These are phyloP conservation scores for Chaetops frenatus DNA, from an alignment of 2,113 vertebrate genomes.

Conservation along the genomic window DNA sequence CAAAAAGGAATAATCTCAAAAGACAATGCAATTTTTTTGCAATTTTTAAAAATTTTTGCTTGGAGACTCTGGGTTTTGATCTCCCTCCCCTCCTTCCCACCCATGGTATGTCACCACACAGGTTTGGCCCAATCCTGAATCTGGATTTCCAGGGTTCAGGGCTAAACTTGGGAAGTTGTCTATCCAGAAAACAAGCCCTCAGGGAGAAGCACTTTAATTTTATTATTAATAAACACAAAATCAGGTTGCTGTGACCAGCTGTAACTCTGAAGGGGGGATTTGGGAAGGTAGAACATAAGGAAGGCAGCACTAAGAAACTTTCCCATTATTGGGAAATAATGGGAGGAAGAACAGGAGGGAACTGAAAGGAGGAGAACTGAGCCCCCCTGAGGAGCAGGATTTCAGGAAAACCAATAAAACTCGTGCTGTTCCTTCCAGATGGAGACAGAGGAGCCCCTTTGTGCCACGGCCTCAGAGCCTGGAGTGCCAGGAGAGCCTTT, in stretches of 20 bases:
- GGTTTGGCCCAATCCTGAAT: background rate
- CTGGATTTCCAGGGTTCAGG: background rate
- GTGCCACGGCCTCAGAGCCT: constrained; percentile 7
- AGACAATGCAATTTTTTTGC: background rate
- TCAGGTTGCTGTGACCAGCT: background rate
- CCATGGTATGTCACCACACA: background rate
- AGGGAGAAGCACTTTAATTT: background rate
- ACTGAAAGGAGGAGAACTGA: background rate
- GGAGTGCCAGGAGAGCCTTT: constrained; percentile 14
- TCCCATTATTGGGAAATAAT: no score
- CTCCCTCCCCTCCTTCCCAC: background rate
- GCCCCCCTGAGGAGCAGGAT: background rate
- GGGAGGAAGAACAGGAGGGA: background rate
- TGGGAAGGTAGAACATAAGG: background rate
- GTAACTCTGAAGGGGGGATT: background rate
- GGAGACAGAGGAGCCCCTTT: constrained; percentile 23
- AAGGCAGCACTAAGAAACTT: background rate
- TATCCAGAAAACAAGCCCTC: background rate
- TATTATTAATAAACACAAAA: background rate
- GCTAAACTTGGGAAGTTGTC: background rate
- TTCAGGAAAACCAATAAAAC: constrained; percentile 5
- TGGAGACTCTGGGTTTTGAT: background rate
- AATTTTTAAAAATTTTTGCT: background rate
- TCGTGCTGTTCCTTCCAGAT: background rate
- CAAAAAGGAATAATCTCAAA: background rate